These are phyloP conservation scores for Barypeithes pellucidus DNA, from an alignment of 2,888 invertebrate genomes.

Conservation along the genomic window DNA sequence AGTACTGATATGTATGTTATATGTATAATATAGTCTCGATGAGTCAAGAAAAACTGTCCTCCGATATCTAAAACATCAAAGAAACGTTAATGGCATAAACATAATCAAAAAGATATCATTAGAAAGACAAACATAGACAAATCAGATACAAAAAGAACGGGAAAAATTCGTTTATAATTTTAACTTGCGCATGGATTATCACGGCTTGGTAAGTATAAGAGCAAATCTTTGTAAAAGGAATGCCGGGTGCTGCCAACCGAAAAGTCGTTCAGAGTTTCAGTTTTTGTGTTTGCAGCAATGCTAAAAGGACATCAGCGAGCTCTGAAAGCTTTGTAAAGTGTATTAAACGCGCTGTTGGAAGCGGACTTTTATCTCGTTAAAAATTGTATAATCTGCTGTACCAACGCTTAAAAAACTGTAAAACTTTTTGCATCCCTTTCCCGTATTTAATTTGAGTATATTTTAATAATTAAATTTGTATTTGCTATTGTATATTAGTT, in stretches of 20 bases:
- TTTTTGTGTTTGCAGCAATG: slow-evolving; percentile 62
- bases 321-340: slow-evolving; percentile 65
- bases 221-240: slow-evolving; percentile 60
- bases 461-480: slow-evolving; percentile 7
- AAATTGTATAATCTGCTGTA: slow-evolving; percentile 61
- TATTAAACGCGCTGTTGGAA: slow-evolving; percentile 64
- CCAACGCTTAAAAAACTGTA: slow-evolving; percentile 32
- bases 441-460: slow-evolving; percentile 8
- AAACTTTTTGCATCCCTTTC: slow-evolving; percentile 27
- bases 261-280: slow-evolving; percentile 61
- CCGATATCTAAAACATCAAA: background rate
- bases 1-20: no score
- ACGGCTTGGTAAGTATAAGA: slow-evolving; percentile 57
- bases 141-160: slow-evolving; percentile 41
- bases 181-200: slow-evolving; percentile 62
- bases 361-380: slow-evolving; percentile 66
- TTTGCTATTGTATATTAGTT: background rate
- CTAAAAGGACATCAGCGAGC: slow-evolving; percentile 64
- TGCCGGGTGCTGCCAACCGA: slow-evolving; percentile 59
- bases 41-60: no score
- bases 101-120: slow-evolving; percentile 34
- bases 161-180: slow-evolving; percentile 65
- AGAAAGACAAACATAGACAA: slow-evolving; percentile 43
- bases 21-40: no score
- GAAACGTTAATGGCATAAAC: background rate